Base-by-base conservation (phyloP, 2,888 invertebrate species). In the Xanthia icteritia region DNA sequence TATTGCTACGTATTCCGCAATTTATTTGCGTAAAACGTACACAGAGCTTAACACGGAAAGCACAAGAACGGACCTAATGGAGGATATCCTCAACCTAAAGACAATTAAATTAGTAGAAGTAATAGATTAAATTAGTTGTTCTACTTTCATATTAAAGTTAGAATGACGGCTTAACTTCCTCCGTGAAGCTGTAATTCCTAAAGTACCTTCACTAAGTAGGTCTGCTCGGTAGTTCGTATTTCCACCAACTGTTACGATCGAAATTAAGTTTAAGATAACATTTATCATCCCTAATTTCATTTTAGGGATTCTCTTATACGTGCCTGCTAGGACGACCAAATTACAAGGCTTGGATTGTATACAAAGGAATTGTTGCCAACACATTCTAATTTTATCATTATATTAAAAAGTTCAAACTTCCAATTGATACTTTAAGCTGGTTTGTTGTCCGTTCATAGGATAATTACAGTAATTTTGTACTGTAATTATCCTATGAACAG, bases 191-290 rank as follows among this genome's bases (percentile, higher is more conserved):
- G 60, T 76, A 64, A 72, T 68, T 85, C 65, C 45, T 60, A 71
- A 69, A 72, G 68, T 82, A 76, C 27, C 58, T 20, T 27, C 17
- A 42, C 48, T 69, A 80, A 80, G 73, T 42, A 73, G 45, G 31
- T 64, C 39, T 51, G 27, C 54, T 67, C 63, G n/a, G 67, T 39
- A 54, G 63, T 70, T 69, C 60, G 56, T 58, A 74, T 77, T 73
- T 56, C 68, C 61, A 73, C 51, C 70, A 69, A 71, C 36, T 76
- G 85, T 71, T 69, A 78, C 82, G 66, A 51, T 65, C 31, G 31
- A 82, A 75, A 82, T 85, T 73, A 75, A 87, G 63, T 85, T 87
- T 73, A 76, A 77, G 79, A 79, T 77, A 85, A 79, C 82, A 84
- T 75, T 79, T 79, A 77, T 79, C 76, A 79, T 79, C 76, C 74